Percentiles rank a stretch among this genome's conserved stretches.
phyloP scores from a whole-genome alignment of 1,140 invertebrate species.

The Brachionus rubens region DNA sequence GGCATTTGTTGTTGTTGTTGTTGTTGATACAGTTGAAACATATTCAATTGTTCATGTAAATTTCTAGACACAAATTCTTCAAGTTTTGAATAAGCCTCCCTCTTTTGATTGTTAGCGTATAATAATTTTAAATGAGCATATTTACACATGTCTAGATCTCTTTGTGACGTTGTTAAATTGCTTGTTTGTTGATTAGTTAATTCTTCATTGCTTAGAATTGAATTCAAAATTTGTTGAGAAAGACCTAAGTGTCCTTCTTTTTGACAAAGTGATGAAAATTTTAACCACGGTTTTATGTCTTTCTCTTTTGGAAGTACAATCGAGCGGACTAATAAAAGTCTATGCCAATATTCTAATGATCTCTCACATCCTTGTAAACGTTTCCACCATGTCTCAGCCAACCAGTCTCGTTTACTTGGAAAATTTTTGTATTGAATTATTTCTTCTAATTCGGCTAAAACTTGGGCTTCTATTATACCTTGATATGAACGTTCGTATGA shows the following conservation, averaged over 20 bases:
- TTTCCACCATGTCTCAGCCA: conserved; percentile 92
- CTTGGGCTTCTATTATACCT: conserved; percentile 48
- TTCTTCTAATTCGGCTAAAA: conserved; percentile 80
- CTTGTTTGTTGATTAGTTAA: not conserved
- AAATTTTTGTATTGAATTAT: conserved; percentile 91
- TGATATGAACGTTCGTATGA: conserved; percentile 96
- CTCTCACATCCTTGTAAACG: conserved; percentile 73
- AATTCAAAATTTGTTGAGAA: conserved; percentile 26
- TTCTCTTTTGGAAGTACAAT: conserved; percentile 87
- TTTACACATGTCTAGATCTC: conserved; percentile 29
- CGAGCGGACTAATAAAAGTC: conserved; percentile 83
- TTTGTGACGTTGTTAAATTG: not conserved
- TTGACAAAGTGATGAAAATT: conserved; percentile 91
- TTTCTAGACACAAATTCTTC: conserved; percentile 37
- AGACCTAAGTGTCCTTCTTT: conserved; percentile 62
- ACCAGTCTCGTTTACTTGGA: conserved; percentile 75
- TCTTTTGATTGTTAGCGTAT: conserved; percentile 5
- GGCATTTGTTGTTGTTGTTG: conserved; percentile 14
- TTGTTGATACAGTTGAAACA: not conserved
- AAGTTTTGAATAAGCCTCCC: not conserved
- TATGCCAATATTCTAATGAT: conserved; percentile 95
- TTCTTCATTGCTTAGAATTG: conserved; percentile 8
- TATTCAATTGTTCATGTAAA: not conserved
- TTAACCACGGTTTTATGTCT: conserved; percentile 92
- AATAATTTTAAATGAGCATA: conserved; percentile 38